Evolutionary conservation across 1,140 invertebrate genomes (phyloP), one percentile per base, ranked within the genome.

Genomic region (Lordiphosa collinella): DNA sequence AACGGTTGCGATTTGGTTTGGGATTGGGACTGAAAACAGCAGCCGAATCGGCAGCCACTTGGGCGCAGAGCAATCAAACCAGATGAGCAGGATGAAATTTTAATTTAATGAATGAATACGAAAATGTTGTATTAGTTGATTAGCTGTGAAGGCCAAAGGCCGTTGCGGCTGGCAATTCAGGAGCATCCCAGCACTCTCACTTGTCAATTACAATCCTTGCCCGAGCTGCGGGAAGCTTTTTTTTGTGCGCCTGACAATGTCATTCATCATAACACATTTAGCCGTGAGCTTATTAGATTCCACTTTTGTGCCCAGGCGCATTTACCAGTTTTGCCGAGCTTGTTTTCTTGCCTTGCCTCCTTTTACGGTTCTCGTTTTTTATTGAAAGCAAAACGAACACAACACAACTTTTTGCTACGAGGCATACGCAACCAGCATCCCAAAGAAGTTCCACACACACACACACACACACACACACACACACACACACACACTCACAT

Each of bases 201-300:
- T 78, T 78, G 84, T 82, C 76, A 82, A 82, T 82, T 82, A 82
- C 59, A 76, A 64, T 52, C 64, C 57, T 67, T 78, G 55, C 51
- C 54, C 50, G 29, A 40, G 57, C 38, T 36, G 50, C 1, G 32
- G 34, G 41, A 51, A 74, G 57, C 63, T 51, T 82, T 78, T 68
- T 82, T 82, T 58, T 59, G 58, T 82, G 78, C 62, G 78, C 44
- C 66, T 82, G 78, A 82, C 76, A 84, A 76, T 82, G 76, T 76
- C 76, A 82, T 82, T 82, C 78, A 82, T 82, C 76, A 82, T 82
- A 84, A 82, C 76, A 84, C 78, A 80, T 82, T 82, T 82, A 82
- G 76, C 76, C 78, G 78, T 84, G 62, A 84, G 76, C 78, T 82
- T 82, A 82, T 82, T 82, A 84, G 78, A 84, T 82, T 82, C 78